Percentiles rank a stretch among this genome's conserved stretches.
These are phyloP conservation scores for Ceyx margarethae DNA, from an alignment of 2,113 vertebrate species.

Conservation along the genomic window DNA sequence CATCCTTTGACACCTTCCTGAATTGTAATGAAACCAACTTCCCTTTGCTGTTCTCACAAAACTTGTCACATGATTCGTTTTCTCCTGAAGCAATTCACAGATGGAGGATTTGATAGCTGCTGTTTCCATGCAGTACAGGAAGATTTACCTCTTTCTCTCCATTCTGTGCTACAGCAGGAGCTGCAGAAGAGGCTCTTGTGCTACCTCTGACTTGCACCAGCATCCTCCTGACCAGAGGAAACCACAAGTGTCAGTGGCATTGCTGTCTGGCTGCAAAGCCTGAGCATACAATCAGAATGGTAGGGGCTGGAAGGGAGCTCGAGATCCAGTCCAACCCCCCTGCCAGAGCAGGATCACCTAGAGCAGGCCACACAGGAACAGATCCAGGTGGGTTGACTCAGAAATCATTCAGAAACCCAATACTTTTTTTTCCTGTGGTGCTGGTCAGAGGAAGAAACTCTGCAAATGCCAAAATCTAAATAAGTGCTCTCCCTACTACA, in stretches of 20 bases:
- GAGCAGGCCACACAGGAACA: too few species aligned
- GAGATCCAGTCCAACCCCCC: too few species aligned
- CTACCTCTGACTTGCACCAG: not conserved
- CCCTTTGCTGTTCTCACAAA: not conserved
- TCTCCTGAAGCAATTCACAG: conserved; percentile 3
- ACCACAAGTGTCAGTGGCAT: not conserved
- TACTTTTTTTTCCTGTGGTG: too few species aligned
- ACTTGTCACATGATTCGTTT: not conserved
- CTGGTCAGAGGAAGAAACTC: not conserved
- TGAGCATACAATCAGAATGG: not conserved
- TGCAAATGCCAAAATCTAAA: not conserved
- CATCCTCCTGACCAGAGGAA: not conserved
- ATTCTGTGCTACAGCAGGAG: not conserved
- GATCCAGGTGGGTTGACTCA: too few species aligned
- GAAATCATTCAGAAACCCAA: not conserved
- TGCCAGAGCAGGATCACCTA: too few species aligned
- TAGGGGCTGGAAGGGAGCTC: too few species aligned
- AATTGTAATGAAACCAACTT: conserved; percentile 3
- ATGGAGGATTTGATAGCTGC: not conserved
- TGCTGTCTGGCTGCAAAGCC: not conserved
- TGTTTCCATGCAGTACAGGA: not conserved
- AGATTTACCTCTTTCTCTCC: not conserved
- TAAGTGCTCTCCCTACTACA: not conserved
- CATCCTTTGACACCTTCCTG: not conserved
- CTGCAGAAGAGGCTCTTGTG: not conserved